Evolutionary conservation across 2,888 invertebrate genomes (phyloP).

Genomic region (Sclerodermus sp.): DNA sequence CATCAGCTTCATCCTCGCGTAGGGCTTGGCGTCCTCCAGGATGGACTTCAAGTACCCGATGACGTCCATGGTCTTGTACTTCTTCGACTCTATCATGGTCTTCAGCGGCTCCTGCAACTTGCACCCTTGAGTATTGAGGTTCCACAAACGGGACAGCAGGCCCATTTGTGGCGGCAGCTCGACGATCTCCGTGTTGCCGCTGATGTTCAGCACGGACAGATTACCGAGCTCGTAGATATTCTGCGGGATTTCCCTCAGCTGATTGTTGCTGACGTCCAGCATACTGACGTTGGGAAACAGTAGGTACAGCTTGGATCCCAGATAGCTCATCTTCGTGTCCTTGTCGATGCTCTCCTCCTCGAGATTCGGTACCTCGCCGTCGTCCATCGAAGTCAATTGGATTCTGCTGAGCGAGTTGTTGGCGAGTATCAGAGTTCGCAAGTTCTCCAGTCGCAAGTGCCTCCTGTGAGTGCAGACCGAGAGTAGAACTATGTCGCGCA

Average conservation of each 20-base stretch:
- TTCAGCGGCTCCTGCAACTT: constrained; percentile 83
- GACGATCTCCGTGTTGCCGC: constrained; percentile 79
- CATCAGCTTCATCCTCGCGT: constrained; percentile 95
- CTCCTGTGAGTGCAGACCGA: constrained; percentile 85
- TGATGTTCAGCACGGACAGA: constrained; percentile 91
- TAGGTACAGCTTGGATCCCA: constrained; percentile 58
- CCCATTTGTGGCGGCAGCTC: constrained; percentile 96
- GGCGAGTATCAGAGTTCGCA: constrained; percentile 81
- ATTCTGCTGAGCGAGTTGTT: constrained; percentile 83
- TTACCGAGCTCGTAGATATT: constrained; percentile 83
- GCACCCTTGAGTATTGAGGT: constrained; percentile 89
- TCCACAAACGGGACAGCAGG: constrained; percentile 91
- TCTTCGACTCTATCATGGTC: constrained; percentile 88
- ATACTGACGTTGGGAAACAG: constrained; percentile 93
- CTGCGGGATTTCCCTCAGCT: constrained; percentile 74
- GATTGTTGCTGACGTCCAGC: constrained; percentile 92
- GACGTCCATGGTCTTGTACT: constrained; percentile 93
- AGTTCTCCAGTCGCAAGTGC: constrained; percentile 78
- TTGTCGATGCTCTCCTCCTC: constrained; percentile 60
- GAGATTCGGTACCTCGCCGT: constrained; percentile 66
- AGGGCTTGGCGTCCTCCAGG: constrained; percentile 86
- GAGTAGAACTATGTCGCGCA: constrained; percentile 73
- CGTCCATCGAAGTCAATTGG: constrained; percentile 79
- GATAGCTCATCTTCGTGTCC: constrained; percentile 43
- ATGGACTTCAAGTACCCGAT: constrained; percentile 90